These are phyloP conservation scores for Melitaea cinxia DNA, from an alignment of 1,140 invertebrate genomes.

Conservation along the genomic window DNA sequence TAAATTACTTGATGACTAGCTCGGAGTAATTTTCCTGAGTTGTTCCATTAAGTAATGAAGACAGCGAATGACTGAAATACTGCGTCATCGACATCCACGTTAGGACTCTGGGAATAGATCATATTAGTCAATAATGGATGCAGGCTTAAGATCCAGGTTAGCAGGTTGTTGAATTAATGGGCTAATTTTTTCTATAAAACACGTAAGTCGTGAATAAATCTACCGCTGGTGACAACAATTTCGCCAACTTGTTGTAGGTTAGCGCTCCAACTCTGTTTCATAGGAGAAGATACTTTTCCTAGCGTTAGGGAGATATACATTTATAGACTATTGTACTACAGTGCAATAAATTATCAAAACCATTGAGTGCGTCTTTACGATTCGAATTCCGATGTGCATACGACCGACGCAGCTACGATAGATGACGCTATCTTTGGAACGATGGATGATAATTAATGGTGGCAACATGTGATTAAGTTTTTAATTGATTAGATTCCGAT, in stretches of 20 bases:
- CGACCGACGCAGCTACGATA: conserved; percentile 12
- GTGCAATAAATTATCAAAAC: conserved; percentile 4
- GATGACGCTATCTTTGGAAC: conserved; percentile 15
- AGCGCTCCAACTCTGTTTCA: no score
- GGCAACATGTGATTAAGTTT: conserved; percentile 2
- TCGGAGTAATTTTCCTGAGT: conserved; percentile 50
- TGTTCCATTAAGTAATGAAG: conserved; percentile 50
- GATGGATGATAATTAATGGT: conserved; percentile 16
- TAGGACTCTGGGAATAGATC: no score
- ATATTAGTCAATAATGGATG: no score
- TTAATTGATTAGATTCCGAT: conserved; percentile 14
- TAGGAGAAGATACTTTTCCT: no score
- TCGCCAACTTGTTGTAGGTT: no score
- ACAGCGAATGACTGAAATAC: conserved; percentile 28
- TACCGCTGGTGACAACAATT: no score
- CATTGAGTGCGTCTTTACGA: conserved; percentile 24
- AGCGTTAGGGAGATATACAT: no score
- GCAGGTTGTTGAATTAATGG: no score
- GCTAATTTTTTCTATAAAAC: no score
- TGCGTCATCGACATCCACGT: no score
- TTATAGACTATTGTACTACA: background rate
- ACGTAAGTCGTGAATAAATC: no score
- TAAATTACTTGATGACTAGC: conserved; percentile 17
- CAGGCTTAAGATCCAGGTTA: no score
- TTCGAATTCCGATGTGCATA: conserved; percentile 24